Base-by-base conservation (phyloP, 2,113 vertebrate species). In the Nothocercus nigrocapillus region DNA sequence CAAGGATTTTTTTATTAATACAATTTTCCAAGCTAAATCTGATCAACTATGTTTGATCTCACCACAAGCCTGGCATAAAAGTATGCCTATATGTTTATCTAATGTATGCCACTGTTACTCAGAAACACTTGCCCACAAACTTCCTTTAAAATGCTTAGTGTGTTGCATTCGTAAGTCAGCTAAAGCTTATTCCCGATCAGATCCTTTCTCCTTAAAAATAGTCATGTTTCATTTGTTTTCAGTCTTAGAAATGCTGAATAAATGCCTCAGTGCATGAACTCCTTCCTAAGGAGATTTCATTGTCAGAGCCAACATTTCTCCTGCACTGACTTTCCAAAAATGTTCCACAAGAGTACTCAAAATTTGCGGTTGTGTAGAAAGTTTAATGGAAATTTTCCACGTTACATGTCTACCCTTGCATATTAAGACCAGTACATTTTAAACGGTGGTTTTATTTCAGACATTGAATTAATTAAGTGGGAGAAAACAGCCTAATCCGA, bases 341-440 rank as follows among this genome's bases (percentile, higher is more conserved):
- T 63, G 72, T 69, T 62, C 95, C 94, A 89, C 70, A 84, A 87
- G 97, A 96, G 73, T 81, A 95, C 77, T 94, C 89, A 72, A 95
- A 97, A 97, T 92, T 53, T 96, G 95, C 24, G 69, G 84, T 92
- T 96, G 34, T 90, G 79, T 88, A 93, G 92, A 95, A 97, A 96
- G 73, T 94, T 97, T 83, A 97, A 94, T 89, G 95, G 96, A 97
- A 98, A 97, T 93, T 96, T 91, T 97, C 91, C 95, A 94, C 49
- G 5, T 96, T 97, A 93, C 93, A 90, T 91, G 58, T 63, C 94
- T 95, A 85, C 47, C 49, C 80, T 95, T 94, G 89, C 49, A 42
- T 96, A 96, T 96, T 97, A 98, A 96, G 97, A 96, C 89, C 95
- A 96, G 86, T 19, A 87, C 87, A 82, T 96, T 97, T 93, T 96